A percentile compares a stretch with the other conserved stretches of the same genome.
These are phyloP conservation scores for Platanista minor DNA, from an alignment of 2,113 vertebrate species.

Conservation along the genomic window DNA sequence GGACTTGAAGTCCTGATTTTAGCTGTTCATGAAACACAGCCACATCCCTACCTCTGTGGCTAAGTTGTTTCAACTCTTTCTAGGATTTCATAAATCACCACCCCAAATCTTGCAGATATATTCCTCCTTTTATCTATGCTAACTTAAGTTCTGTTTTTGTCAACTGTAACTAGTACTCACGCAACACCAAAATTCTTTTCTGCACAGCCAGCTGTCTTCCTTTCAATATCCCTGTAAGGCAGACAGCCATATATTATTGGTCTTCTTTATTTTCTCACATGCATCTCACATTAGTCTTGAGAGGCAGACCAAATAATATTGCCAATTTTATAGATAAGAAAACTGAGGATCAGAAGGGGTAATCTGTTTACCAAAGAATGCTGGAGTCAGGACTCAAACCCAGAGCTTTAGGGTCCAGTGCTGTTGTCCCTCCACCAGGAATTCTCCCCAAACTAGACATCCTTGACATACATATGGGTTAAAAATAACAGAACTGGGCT, in stretches of 20 bases:
- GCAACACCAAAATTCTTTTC: not conserved
- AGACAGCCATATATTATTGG: not conserved
- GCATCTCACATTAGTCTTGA: not conserved
- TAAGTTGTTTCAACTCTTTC: not conserved
- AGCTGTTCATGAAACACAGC: not conserved
- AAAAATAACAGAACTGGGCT: not conserved
- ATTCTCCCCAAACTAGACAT: not conserved
- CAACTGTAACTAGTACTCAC: not conserved
- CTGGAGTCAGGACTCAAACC: not conserved
- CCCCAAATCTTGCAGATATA: not conserved
- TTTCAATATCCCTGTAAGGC: not conserved
- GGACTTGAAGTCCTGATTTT: not conserved
- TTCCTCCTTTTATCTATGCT: not conserved
- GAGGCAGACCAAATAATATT: not conserved
- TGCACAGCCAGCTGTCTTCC: not conserved
- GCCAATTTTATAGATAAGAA: not conserved
- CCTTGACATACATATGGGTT: not conserved
- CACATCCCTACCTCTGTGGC: not conserved
- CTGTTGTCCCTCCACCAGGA: no score
- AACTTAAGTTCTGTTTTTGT: not conserved
- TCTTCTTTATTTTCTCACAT: not conserved
- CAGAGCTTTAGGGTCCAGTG: not conserved
- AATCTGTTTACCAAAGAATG: not conserved
- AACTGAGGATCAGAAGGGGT: not conserved
- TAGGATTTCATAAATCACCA: not conserved